Conservation (phyloP, 2,888 invertebrate species). For the Lepidocyrtoides sp. region DNA sequence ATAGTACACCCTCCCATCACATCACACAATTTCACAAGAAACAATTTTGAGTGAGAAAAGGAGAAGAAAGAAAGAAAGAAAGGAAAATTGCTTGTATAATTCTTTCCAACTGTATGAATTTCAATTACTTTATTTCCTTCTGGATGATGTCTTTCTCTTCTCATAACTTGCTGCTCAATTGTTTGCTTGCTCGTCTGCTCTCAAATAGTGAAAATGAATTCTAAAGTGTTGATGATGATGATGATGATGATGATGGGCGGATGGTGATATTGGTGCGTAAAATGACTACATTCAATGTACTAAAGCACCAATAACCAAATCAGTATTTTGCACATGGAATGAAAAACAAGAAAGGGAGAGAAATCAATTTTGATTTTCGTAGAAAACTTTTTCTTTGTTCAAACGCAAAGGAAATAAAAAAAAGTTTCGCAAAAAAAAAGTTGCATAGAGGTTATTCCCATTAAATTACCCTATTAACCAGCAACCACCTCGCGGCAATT, state of each 20-base stretch:
- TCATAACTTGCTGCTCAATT: conserved; percentile 23
- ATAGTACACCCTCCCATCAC: background rate
- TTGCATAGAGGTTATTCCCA: background rate
- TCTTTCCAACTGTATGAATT: conserved; percentile 75
- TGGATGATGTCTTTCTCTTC: conserved; percentile 23
- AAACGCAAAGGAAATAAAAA: background rate
- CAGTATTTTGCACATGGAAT: conserved; percentile 7
- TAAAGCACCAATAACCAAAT: conserved; percentile 48
- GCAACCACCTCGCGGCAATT: conserved; percentile 29
- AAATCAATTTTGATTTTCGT: conserved; percentile 50
- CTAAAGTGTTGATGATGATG: background rate
- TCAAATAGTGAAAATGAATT: conserved; percentile 22
- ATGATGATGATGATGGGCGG: background rate
- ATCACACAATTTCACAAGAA: conserved; percentile 22
- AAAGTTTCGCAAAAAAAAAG: conserved; percentile 20
- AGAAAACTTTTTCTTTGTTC: background rate
- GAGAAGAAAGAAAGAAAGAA: too few relatives aligned
- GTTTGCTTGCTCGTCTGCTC: background rate
- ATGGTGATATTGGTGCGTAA: background rate
- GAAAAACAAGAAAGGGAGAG: background rate
- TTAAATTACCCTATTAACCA: conserved; percentile 22
- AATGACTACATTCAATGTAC: background rate
- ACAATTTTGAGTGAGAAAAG: conserved; percentile 49
- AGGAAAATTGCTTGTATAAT: conserved; percentile 73
- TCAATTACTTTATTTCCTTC: conserved; percentile 68